Evolutionary conservation across 2,888 invertebrate genomes (phyloP).

Genomic region (Latrodectus elegans): DNA sequence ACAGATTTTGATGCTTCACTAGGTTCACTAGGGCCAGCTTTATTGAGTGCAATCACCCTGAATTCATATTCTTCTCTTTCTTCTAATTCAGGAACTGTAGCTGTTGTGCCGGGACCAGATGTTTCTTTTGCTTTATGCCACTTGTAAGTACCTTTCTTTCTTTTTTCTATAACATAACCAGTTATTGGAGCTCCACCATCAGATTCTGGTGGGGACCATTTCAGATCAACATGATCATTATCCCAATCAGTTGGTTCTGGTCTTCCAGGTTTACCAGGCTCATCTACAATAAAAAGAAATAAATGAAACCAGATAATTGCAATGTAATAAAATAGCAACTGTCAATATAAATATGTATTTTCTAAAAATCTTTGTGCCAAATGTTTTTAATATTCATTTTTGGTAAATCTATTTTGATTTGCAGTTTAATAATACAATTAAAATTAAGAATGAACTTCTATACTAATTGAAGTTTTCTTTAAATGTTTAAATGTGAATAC

Average conservation of each 20-base stretch:
- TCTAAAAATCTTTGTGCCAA: no score
- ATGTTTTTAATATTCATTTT: no score
- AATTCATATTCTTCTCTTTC: slow-evolving; percentile 80
- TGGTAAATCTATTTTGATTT: no score
- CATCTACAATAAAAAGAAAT: slow-evolving; percentile 79
- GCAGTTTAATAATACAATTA: no score
- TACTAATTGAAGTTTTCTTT: no score
- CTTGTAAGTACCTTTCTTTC: slow-evolving; percentile 62
- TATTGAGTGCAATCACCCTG: slow-evolving; percentile 76
- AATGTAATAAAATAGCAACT: no score
- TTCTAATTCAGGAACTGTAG: slow-evolving; percentile 89
- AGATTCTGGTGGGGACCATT: slow-evolving; percentile 93
- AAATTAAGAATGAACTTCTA: no score
- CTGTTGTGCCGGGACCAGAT: slow-evolving; percentile 91
- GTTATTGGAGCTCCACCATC: slow-evolving; percentile 91
- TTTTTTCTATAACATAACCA: slow-evolving; percentile 89
- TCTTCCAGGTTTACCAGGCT: slow-evolving; percentile 92
- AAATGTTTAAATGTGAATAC: no score
- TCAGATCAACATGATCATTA: slow-evolving; percentile 94
- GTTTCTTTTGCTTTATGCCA: slow-evolving; percentile 95
- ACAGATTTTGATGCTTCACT: slow-evolving; percentile 84
- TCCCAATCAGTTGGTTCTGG: slow-evolving; percentile 97
- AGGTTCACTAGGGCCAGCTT: slow-evolving; percentile 76
- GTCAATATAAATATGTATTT: no score
- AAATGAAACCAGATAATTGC: no score